Conservation (phyloP, 2,113 vertebrate genomes). For the Cricetomys ansorgei region DNA sequence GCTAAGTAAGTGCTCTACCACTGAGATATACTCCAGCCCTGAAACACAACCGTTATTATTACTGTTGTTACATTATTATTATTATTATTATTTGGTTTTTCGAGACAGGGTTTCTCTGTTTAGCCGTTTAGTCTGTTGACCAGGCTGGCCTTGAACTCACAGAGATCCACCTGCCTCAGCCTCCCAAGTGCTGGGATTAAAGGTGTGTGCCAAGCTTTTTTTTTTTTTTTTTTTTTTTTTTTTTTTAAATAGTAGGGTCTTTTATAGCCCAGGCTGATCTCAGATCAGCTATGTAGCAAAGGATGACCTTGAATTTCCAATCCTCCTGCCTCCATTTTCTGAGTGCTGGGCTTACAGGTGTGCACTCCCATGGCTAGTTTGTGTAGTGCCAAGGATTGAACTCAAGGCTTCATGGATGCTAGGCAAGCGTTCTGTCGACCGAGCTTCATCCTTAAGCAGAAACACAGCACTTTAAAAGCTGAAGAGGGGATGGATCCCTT, state of each 20-base stretch:
- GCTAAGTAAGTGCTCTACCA: too few species aligned
- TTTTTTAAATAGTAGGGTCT: too few species aligned
- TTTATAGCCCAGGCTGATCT: neutral
- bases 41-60: neutral
- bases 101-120: too few species aligned
- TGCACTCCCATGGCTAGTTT: neutral
- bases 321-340: neutral
- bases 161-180: too few species aligned
- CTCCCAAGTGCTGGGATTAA: too few species aligned
- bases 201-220: too few species aligned
- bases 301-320: neutral
- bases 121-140: too few species aligned
- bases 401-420: neutral
- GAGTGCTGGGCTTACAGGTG: neutral
- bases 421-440: neutral
- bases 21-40: neutral
- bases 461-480: neutral
- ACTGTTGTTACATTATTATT: too few species aligned
- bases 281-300: neutral
- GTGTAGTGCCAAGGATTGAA: neutral
- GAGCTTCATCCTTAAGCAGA: too few species aligned
- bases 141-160: too few species aligned
- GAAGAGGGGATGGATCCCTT: neutral
- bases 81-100: too few species aligned
- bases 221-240: too few species aligned